phyloP scores from a whole-genome alignment of 2,888 invertebrate genomes.

The Emmelina monodactyla region DNA sequence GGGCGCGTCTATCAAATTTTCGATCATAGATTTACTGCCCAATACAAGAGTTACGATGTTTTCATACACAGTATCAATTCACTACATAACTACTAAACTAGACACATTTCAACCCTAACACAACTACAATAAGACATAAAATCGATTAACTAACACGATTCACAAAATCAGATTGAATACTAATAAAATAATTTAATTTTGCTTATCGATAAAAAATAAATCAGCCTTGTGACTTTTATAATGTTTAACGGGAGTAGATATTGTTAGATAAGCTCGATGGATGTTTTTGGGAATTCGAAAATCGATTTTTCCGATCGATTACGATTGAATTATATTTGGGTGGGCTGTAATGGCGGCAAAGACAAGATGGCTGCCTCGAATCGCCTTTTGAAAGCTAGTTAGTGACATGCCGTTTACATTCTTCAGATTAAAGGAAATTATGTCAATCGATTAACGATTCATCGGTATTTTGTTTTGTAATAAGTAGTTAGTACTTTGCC shows the following conservation, averaged over 20 bases:
- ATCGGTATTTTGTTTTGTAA: not conserved
- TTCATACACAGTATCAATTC: too few relatives aligned
- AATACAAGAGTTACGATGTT: too few relatives aligned
- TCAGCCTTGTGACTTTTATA: constrained; percentile 39
- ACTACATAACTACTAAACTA: too few relatives aligned
- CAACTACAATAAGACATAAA: too few relatives aligned
- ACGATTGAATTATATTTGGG: constrained; percentile 31
- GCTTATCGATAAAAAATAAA: constrained; percentile 42
- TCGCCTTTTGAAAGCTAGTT: constrained; percentile 23
- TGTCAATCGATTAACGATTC: not conserved
- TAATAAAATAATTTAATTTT: constrained; percentile 35
- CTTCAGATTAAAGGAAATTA: constrained; percentile 9
- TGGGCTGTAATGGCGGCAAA: constrained; percentile 17
- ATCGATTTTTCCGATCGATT: constrained; percentile 44
- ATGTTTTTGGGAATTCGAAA: constrained; percentile 23
- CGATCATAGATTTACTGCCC: too few relatives aligned
- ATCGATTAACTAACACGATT: too few relatives aligned
- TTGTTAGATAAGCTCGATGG: constrained; percentile 26
- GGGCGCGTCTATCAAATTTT: too few relatives aligned
- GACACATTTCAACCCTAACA: too few relatives aligned
- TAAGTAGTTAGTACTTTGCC: not conserved
- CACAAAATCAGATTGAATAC: constrained; percentile 21
- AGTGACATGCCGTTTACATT: constrained; percentile 29
- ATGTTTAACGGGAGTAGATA: constrained; percentile 46
- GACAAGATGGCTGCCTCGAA: constrained; percentile 26